Conservation (phyloP, 2,888 invertebrate species). For the Artemia sinica region DNA sequence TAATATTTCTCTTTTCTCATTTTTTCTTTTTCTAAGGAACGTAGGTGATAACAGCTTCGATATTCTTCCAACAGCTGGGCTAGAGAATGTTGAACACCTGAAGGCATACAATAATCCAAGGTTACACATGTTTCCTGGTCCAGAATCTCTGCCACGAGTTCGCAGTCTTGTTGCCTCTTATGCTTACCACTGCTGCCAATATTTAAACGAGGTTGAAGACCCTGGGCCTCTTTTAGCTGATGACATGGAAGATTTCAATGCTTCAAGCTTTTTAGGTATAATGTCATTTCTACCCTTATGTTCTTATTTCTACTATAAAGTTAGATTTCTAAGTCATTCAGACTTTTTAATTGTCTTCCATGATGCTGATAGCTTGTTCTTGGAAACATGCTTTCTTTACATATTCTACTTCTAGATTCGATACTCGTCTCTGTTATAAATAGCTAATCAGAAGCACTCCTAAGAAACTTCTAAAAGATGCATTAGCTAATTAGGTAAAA, state of each 20-base stretch:
- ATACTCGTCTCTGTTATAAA: no score
- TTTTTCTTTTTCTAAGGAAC: slow-evolving; percentile 43
- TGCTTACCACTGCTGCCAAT: slow-evolving; percentile 91
- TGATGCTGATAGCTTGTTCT: no score
- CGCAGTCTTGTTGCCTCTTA: slow-evolving; percentile 71
- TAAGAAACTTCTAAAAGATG: no score
- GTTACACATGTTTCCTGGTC: slow-evolving; percentile 66
- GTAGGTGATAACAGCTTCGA: slow-evolving; percentile 76
- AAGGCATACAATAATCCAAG: slow-evolving; percentile 83
- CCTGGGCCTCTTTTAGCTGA: background rate
- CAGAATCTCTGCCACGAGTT: slow-evolving; percentile 67
- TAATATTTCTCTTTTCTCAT: slow-evolving; percentile 19
- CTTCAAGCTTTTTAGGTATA: background rate
- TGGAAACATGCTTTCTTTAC: no score
- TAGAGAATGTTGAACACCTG: slow-evolving; percentile 58
- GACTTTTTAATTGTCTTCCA: no score
- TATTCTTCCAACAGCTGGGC: slow-evolving; percentile 58
- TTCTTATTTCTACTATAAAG: no score
- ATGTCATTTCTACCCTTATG: no score
- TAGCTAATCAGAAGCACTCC: no score
- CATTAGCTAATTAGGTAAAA: no score
- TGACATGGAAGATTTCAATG: background rate
- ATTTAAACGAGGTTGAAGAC: slow-evolving; percentile 39
- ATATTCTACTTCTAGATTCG: no score
- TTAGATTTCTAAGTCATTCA: no score